Evolutionary conservation across 2,797 vertebrate species (phyloP).

Genomic region (Glossophaga mutica): DNA sequence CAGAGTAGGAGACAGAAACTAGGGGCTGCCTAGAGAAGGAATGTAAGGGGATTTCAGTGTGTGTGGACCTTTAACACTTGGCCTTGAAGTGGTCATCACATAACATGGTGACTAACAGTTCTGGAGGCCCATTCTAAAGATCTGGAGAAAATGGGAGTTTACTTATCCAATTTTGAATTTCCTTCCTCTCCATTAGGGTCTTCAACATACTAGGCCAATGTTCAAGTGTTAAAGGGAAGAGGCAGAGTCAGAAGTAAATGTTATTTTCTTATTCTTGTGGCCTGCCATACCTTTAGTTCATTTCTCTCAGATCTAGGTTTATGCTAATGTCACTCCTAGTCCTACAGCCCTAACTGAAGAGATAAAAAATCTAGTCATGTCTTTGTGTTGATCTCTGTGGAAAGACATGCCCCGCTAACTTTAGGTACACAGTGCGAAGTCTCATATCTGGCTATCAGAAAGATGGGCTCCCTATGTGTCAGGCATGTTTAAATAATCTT

Average conservation of each 20-base stretch:
- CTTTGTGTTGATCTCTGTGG: neutral
- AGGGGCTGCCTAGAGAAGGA: neutral
- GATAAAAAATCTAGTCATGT: neutral
- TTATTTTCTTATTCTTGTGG: neutral
- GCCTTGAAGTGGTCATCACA: neutral
- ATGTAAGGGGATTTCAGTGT: neutral
- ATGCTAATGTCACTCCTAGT: neutral
- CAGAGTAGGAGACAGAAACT: neutral
- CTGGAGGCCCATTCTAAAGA: neutral
- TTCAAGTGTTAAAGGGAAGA: neutral
- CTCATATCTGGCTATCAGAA: neutral
- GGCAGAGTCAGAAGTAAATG: neutral
- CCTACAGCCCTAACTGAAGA: neutral
- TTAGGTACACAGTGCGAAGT: neutral
- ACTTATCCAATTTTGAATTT: neutral
- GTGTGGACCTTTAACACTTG: neutral
- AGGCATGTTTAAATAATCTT: constrained; percentile 26
- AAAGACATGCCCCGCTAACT: neutral
- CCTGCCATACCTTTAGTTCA: neutral
- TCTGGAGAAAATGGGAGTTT: neutral
- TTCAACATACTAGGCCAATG: neutral
- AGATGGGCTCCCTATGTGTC: neutral
- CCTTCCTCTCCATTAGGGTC: neutral
- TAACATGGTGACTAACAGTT: neutral
- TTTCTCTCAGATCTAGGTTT: neutral